Conservation (phyloP, 2,113 vertebrate species). For the Eurystomus gularis region DNA sequence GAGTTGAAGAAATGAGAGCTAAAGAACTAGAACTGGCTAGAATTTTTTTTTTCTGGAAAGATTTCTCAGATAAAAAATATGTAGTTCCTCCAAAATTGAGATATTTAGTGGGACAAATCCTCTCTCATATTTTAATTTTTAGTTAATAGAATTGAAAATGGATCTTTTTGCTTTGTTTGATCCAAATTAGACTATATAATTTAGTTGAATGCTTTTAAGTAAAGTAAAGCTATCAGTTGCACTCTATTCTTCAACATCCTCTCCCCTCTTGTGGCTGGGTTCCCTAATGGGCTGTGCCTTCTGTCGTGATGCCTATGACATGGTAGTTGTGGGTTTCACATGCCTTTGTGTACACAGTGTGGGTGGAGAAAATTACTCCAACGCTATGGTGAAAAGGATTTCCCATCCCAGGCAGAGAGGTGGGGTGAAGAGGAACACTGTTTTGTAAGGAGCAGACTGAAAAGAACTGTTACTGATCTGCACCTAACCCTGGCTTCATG, state of each 20-base stretch:
- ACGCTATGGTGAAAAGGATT: background rate
- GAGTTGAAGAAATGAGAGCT: background rate
- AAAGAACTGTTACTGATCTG: background rate
- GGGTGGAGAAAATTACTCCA: fast-evolving
- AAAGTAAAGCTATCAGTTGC: background rate
- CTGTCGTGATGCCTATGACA: background rate
- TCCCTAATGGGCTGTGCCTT: background rate
- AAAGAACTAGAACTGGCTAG: background rate
- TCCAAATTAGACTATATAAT: background rate
- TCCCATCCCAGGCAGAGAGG: background rate
- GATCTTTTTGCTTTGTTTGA: background rate
- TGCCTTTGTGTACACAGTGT: background rate
- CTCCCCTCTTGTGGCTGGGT: background rate
- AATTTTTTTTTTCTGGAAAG: background rate
- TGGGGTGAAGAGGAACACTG: background rate
- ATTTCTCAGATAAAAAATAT: background rate
- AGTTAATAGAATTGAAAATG: background rate
- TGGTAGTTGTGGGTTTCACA: background rate
- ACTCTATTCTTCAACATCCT: background rate
- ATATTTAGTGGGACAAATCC: background rate
- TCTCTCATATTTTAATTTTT: background rate
- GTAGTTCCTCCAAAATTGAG: background rate
- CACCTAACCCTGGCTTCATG: background rate
- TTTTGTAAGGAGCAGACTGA: background rate
- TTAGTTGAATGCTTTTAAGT: background rate